Base-by-base conservation (phyloP, 2,797 vertebrate genomes). In the Sebastes cheni region DNA sequence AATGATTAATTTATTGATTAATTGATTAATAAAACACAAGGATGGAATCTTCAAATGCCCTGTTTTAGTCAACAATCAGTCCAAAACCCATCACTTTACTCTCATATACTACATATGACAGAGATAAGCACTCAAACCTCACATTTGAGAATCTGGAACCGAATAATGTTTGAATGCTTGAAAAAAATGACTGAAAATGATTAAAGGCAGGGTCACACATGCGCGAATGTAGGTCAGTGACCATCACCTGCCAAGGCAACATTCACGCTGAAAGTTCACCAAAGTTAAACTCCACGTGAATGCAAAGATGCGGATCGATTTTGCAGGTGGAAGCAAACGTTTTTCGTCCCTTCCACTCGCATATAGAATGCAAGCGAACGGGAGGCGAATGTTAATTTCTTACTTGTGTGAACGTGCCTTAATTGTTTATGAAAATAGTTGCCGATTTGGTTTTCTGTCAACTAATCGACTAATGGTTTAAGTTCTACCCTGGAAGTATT, bases 271-370 rank as follows among this genome's bases (percentile, higher is more conserved):
- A 46, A 18, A 46, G 16, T 46, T 46, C 42, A 46, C 42, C 42
- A 46, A 46, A 46, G 6, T 46, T 46, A 18, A 46, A 46, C 42
- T 3, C 14, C 39, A 42, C 6, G 6, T 16, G 14, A 42, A 42
- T 16, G 5, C 39, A 0, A 42, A 6, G 39, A 42, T 42, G 39
- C 14, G 14, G 39, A 42, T 16, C 0, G 39, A 42, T 42, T 42
- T 42, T 42, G 39, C 39, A 0, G 0, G 2, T 6, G 13, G 39
- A 42, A 42, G 39, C 39, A 42, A 42, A 46, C 0, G 16, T 46
- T 46, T 46, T 46, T 18, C 16, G 16, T 46, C 42, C 42, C 42
- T 46, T 46, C 39, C 39, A 46, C 39, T 46, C 1, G 14, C 0
- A 46, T 46, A 46, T 46, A 18, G 42, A 46, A 46, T 46, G 16